Conservation (phyloP, 2,113 vertebrate genomes). For the Pangasianodon gigas region DNA sequence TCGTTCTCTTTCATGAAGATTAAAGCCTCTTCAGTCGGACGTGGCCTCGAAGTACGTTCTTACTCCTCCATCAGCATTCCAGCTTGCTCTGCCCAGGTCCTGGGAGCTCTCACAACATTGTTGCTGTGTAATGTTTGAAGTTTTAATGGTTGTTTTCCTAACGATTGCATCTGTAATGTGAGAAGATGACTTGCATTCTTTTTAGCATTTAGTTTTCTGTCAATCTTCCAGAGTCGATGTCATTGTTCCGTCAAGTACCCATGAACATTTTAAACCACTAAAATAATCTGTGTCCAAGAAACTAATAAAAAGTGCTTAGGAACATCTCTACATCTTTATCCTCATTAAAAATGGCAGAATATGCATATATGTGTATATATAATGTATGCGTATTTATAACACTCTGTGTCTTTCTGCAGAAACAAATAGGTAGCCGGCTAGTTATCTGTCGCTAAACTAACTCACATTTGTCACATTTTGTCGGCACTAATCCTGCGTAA, state of each 20-base stretch:
- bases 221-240: not conserved
- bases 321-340: too few relatives aligned
- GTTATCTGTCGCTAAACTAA: not conserved
- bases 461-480: not conserved
- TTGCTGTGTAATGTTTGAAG: conserved; percentile 4
- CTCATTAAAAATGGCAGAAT: too few relatives aligned
- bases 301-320: not conserved
- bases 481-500: not conserved
- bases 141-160: not conserved
- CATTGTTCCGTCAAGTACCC: not conserved
- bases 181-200: not conserved
- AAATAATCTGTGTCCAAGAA: not conserved
- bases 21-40: conserved; percentile 31
- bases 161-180: not conserved
- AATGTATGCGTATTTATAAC: too few relatives aligned
- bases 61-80: not conserved
- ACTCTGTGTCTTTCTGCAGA: too few relatives aligned
- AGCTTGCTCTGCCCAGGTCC: not conserved
- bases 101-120: not conserved
- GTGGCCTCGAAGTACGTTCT: not conserved
- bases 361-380: too few relatives aligned
- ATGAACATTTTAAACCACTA: not conserved
- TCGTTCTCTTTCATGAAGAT: conserved; percentile 49
- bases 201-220: not conserved
- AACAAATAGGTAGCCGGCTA: not conserved